Evolutionary conservation across 2,888 invertebrate genomes (phyloP).

Genomic region (Drosophila engyochracea): DNA sequence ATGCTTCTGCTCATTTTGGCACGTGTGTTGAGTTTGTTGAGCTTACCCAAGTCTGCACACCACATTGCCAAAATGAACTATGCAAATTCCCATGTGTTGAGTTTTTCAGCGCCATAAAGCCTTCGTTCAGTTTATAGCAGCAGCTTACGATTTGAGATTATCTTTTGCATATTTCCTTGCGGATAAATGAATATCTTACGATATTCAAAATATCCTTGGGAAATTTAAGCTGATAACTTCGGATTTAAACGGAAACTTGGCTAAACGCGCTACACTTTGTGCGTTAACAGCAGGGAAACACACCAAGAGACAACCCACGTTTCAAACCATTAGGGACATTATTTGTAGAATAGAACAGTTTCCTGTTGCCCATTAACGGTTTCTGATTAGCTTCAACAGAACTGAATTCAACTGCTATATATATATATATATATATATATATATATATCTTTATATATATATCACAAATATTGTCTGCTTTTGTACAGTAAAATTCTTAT

Average conservation of each 20-base stretch:
- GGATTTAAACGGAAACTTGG: not conserved
- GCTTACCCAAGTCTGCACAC: not conserved
- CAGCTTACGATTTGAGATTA: constrained; percentile 10
- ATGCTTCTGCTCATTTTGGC: not conserved
- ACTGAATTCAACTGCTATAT: not conserved
- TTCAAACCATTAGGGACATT: not conserved
- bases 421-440: no score
- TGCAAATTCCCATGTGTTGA: not conserved
- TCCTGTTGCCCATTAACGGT: not conserved
- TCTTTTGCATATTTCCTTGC: constrained; percentile 6
- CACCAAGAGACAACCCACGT: not conserved
- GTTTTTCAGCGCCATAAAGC: not conserved
- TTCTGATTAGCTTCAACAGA: not conserved
- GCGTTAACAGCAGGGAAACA: constrained; percentile 1
- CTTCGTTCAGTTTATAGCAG: constrained; percentile 2
- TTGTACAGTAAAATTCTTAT: not conserved
- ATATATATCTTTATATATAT: no score
- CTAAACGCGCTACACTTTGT: not conserved
- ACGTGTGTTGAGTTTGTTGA: not conserved
- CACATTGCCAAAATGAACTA: not conserved
- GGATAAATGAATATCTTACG: constrained; percentile 2
- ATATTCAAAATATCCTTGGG: constrained; percentile 7
- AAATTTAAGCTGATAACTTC: not conserved
- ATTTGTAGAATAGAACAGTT: not conserved
- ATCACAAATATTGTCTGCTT: not conserved